These are phyloP conservation scores for Ariopsis seemanni DNA, from an alignment of 2,113 vertebrate genomes.

Conservation along the genomic window DNA sequence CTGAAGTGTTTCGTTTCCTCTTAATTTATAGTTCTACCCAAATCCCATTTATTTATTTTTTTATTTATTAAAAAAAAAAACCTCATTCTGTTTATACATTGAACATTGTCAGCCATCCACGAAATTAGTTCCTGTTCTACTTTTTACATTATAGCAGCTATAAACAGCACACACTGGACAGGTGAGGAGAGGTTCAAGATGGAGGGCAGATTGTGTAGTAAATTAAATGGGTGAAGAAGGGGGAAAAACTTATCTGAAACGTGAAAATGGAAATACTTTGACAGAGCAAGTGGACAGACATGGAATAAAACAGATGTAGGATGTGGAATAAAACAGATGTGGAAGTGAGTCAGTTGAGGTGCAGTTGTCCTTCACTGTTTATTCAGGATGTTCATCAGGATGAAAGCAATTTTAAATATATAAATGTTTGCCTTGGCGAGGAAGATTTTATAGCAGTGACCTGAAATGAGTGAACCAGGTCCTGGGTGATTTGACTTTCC, in stretches of 20 bases:
- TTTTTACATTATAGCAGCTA: no score
- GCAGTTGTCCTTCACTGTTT: neutral
- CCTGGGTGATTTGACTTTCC: neutral
- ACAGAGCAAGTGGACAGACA: neutral
- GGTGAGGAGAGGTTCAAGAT: neutral
- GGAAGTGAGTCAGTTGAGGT: neutral
- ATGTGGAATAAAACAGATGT: neutral
- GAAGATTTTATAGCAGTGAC: neutral
- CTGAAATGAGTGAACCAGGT: neutral
- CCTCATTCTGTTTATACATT: no score
- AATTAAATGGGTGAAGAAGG: no score
- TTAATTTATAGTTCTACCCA: neutral
- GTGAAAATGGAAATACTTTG: neutral
- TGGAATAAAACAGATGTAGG: neutral
- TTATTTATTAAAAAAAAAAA: no score
- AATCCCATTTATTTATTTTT: neutral
- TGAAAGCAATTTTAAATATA: neutral
- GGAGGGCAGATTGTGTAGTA: neutral
- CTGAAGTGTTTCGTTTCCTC: neutral
- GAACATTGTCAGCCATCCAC: no score
- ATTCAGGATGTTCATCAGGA: neutral
- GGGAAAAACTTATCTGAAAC: neutral
- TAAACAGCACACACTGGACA: no score
- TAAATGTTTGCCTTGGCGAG: neutral
- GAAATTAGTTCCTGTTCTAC: no score